Evolutionary conservation across 2,113 vertebrate genomes (phyloP).

Genomic region (Notarius lentiginosus): DNA sequence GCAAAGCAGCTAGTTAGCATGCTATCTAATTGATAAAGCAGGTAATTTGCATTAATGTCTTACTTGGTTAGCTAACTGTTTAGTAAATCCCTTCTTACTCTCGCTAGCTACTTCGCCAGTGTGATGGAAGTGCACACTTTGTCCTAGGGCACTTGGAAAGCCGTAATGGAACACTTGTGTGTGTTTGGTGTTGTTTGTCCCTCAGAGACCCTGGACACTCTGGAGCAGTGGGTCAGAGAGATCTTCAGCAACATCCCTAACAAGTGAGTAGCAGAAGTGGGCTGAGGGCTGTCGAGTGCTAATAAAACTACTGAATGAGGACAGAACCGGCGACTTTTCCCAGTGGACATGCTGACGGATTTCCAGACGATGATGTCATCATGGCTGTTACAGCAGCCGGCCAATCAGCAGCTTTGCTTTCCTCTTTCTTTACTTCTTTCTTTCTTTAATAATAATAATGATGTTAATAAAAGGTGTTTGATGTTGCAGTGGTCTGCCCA

Average conservation of each 20-base stretch:
- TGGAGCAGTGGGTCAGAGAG: constrained; percentile 93
- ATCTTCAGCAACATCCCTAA: constrained; percentile 92
- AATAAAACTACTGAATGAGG: neutral
- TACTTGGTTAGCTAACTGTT: neutral
- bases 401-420: neutral
- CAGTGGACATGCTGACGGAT: neutral
- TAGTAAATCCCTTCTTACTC: neutral
- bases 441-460: neutral
- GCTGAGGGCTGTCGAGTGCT: neutral
- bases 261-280: constrained; percentile 77
- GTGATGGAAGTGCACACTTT: neutral
- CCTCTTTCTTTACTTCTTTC: neutral
- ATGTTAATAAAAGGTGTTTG: neutral
- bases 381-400: neutral
- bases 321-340: neutral
- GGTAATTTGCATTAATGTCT: neutral
- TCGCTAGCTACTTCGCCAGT: neutral
- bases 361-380: neutral
- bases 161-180: neutral
- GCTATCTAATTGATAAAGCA: neutral
- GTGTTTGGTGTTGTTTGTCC: neutral
- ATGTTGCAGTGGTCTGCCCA: constrained; percentile 75
- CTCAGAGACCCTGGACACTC: constrained; percentile 87
- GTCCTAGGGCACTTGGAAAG: neutral
- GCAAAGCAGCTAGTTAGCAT: neutral